Base-by-base conservation (phyloP, 1,140 invertebrate species). In the Adoxophyes honmai region DNA sequence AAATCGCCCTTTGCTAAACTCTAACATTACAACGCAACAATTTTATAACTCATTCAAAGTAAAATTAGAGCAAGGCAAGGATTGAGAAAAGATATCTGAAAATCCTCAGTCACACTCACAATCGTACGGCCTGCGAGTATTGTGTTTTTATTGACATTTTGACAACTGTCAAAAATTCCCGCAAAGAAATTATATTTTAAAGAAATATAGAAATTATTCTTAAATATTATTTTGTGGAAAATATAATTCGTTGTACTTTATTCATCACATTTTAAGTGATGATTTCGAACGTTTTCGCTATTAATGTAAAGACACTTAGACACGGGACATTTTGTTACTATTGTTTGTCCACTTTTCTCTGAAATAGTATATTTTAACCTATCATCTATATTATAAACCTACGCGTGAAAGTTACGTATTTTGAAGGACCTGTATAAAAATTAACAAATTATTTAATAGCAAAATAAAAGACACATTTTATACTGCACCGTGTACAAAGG, bases 141-240 rank as follows among this genome's bases (percentile, higher is more conserved):
- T 33, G 73, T 86, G 81, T 87, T 84, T 81, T 82, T 85, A 85
- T 86, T 86, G 81, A 86, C 42, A 48, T 33, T 48, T 60, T 33
- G 36, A 56, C 82, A 87, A 85, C 77, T 87, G 86, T 85, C 86
- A 88, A 83, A 88, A 81, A 78, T 81, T 86, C 84, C 80, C 84
- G 83, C 83, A 87, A 85, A 74, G 42, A 48, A 21, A 21, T 48
- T 48, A 11, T 21, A 44, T 21, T 44, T 34, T 34, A 34, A 34
- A 34, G 4, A 34, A 5, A 5, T 9, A 34, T 34, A 0, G 14
- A 15, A 39, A 39, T 39, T 2, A 39, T 39, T 14, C 5, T 16
- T 11, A 1, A 39, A 8, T 34, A 34, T 34, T n/a, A n/a, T n/a
- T n/a, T n/a, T n/a, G n/a, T n/a, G n/a, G n/a, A n/a, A n/a, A n/a